Percentiles rank a stretch among this genome's conserved stretches.
Evolutionary conservation across 2,797 vertebrate genomes (phyloP).

Genomic region (Philypnodon macrostomus): DNA sequence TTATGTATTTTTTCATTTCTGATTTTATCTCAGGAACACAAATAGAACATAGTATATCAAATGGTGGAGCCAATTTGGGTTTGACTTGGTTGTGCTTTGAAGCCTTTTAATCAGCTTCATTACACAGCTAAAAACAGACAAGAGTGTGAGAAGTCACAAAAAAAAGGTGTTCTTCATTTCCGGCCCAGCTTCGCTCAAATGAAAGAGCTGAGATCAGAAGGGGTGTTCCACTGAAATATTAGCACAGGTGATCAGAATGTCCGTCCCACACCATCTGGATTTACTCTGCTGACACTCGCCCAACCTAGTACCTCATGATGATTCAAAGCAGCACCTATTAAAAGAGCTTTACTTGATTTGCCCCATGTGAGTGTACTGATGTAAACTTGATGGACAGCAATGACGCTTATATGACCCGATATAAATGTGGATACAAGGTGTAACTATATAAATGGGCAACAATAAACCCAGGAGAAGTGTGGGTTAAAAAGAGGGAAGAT

Average conservation of each 20-base stretch:
- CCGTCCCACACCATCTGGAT: constrained; percentile 58
- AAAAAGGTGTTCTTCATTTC: constrained; percentile 69
- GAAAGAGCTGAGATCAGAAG: constrained; percentile 63
- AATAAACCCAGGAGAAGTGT: constrained; percentile 30
- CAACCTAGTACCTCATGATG: constrained; percentile 59
- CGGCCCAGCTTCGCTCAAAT: constrained; percentile 44
- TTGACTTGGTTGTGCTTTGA: not conserved
- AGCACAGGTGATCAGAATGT: constrained; percentile 63
- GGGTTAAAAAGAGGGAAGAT: constrained; percentile 12
- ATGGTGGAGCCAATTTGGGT: not conserved
- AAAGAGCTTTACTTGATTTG: constrained; percentile 54
- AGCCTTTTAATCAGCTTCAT: constrained; percentile 42
- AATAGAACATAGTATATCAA: not conserved
- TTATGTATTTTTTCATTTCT: not conserved
- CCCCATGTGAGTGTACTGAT: constrained; percentile 51
- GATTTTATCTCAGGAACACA: not conserved
- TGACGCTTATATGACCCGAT: constrained; percentile 43
- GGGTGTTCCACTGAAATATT: constrained; percentile 64
- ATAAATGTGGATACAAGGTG: constrained; percentile 35
- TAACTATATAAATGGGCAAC: constrained; percentile 18
- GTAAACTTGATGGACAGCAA: constrained; percentile 40
- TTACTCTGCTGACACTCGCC: constrained; percentile 62
- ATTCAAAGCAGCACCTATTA: constrained; percentile 57
- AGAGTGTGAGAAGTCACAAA: constrained; percentile 59
- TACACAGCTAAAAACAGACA: constrained; percentile 54